A percentile compares a stretch with the other conserved stretches of the same genome.
Evolutionary conservation across 1,140 invertebrate genomes (phyloP).

Genomic region (Chrysomallon squamiferum): DNA sequence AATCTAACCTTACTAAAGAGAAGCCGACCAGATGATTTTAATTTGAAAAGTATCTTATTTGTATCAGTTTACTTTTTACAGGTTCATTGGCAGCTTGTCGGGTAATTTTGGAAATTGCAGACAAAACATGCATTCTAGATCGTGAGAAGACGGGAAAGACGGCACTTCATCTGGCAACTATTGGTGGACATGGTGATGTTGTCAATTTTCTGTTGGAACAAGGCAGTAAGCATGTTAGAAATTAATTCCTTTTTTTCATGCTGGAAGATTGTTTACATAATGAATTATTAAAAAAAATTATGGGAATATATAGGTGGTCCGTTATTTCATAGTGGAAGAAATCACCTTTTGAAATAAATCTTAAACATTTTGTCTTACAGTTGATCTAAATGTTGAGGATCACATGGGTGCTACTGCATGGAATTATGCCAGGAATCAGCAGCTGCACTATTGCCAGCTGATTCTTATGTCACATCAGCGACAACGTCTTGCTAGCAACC

Average conservation of each 20-base stretch:
- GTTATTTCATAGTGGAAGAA: no score
- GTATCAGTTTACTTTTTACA: slow-evolving; percentile 25
- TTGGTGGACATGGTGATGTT: slow-evolving; percentile 62
- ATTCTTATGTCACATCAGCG: slow-evolving; percentile 61
- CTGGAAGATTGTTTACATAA: background rate
- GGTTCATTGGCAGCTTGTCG: slow-evolving; percentile 58
- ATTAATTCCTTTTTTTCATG: background rate
- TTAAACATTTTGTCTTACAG: slow-evolving; percentile 43
- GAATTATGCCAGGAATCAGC: slow-evolving; percentile 59
- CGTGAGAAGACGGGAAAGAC: slow-evolving; percentile 54
- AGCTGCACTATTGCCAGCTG: slow-evolving; percentile 62
- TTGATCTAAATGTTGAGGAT: slow-evolving; percentile 52
- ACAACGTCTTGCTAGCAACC: slow-evolving; percentile 48
- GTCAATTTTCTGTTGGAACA: slow-evolving; percentile 59
- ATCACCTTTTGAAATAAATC: no score
- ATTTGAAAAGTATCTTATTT: no score
- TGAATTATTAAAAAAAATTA: background rate
- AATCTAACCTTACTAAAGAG: no score
- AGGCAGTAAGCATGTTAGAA: slow-evolving; percentile 41
- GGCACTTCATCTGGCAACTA: slow-evolving; percentile 58
- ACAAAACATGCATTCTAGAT: slow-evolving; percentile 44
- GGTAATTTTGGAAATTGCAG: slow-evolving; percentile 58
- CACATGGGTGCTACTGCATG: slow-evolving; percentile 57
- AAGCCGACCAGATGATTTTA: no score
- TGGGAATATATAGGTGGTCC: background rate